phyloP scores from a whole-genome alignment of 1,140 invertebrate genomes.

The Galleria mellonella region DNA sequence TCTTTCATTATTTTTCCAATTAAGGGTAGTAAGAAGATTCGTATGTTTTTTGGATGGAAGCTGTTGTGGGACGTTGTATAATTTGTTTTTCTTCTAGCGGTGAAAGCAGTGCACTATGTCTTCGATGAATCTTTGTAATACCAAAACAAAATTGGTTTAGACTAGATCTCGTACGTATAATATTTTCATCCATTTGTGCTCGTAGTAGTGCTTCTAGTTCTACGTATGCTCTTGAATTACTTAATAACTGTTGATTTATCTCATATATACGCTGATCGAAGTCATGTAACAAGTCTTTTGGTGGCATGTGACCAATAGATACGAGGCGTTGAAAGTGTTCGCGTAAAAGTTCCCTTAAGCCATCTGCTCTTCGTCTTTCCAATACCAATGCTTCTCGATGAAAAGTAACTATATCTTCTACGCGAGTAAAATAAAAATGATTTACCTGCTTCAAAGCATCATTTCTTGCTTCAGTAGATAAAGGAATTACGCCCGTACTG shows the following conservation, averaged over 20 bases:
- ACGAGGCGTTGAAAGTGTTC: constrained; percentile 39
- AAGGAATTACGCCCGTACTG: not conserved
- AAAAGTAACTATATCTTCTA: constrained; percentile 28
- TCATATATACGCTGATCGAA: constrained; percentile 51
- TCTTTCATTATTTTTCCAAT: constrained; percentile 8
- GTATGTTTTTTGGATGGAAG: constrained; percentile 5
- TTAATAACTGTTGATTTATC: constrained; percentile 54
- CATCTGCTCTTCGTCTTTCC: constrained; percentile 40
- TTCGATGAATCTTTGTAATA: constrained; percentile 3
- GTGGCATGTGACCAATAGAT: constrained; percentile 29
- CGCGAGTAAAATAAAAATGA: constrained; percentile 17
- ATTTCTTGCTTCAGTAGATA: constrained; percentile 19
- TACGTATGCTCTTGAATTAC: constrained; percentile 41
- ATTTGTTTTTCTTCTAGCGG: constrained; percentile 3
- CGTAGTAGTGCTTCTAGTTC: constrained; percentile 39
- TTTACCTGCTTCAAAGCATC: constrained; percentile 25
- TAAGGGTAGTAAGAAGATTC: constrained; percentile 3
- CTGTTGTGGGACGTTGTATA: constrained; percentile 16
- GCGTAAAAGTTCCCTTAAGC: constrained; percentile 31
- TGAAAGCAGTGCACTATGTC: constrained; percentile 20
- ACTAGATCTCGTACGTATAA: constrained; percentile 23
- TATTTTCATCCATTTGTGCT: constrained; percentile 31
- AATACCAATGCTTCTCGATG: constrained; percentile 35
- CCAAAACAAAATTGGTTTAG: constrained; percentile 42
- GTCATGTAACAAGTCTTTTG: constrained; percentile 43